A percentile compares a stretch with the other conserved stretches of the same genome.
Conservation (phyloP, 2,888 invertebrate species). For the Synergus gifuensis region DNA sequence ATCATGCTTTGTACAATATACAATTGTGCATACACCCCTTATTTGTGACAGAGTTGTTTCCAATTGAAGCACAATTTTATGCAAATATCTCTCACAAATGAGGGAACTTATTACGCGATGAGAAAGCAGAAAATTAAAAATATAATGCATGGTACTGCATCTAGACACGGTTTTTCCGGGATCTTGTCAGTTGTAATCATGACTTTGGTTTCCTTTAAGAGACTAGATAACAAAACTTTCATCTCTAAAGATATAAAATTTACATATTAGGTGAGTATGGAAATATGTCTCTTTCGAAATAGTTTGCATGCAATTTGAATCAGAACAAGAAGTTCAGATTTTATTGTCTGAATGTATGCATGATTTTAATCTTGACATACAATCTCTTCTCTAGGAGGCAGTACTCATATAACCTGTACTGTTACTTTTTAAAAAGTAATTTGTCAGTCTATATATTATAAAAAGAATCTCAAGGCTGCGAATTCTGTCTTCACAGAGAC, state of each 20-base stretch:
- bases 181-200: neutral
- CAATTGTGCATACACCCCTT: neutral
- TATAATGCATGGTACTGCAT: neutral
- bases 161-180: neutral
- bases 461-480: too few species aligned
- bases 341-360: neutral
- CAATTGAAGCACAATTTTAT: neutral
- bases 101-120: neutral
- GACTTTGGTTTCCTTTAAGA: neutral
- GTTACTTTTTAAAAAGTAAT: neutral
- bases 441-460: too few species aligned
- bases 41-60: neutral
- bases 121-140: neutral
- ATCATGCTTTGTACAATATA: neutral
- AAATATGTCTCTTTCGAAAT: neutral
- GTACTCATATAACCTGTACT: neutral
- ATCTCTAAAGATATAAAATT: neutral
- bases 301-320: neutral
- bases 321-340: neutral
- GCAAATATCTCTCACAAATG: neutral
- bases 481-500: too few species aligned
- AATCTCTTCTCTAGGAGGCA: neutral
- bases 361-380: neutral
- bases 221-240: neutral
- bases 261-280: neutral